Evolutionary conservation across 1,140 invertebrate species (phyloP), one percentile per base, ranked within the genome.

Genomic region (Sycophaga agraensis): DNA sequence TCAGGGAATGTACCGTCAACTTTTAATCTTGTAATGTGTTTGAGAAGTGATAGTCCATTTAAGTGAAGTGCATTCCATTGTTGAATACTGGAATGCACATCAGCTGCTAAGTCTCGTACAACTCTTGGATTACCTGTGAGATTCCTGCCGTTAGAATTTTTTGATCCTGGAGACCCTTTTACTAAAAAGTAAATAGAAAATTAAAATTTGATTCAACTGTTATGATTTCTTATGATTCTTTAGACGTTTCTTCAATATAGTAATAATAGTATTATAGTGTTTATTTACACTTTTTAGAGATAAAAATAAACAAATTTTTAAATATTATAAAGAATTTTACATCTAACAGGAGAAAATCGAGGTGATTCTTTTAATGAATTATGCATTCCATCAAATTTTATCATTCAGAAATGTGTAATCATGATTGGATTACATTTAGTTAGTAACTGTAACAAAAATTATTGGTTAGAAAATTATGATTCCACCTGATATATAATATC

Each of bases 41-140:
- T 76, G 16, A 76, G 31, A 28, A 71, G 37, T 9, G n/a, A 21
- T 16, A 72, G 0, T 54, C 75, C 75, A 63, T 73, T 57, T 24
- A 71, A 28, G 59, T 73, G 68, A 61, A 70, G 31, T 12, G 37
- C 26, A 40, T 77, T 75, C 76, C 76, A 79, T 48, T 70, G 54
- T 53, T 79, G 73, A 60, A 76, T 68, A 57, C 49, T 67, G n/a
- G 55, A 21, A 66, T 78, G 68, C 50, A 79, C 68, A 40, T 70
- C 69, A 35, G 71, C 73, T 24, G 60, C 63, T 50, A 73, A 66
- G 64, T 79, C 75, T 50, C 72, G 61, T 42, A 77, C 46, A 28
- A 70, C 59, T 26, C 77, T 65, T 28, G 56, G 39, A 45, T 66
- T 65, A n/a, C 77, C 77, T 11, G 75, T 78, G 42, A 77, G 62